Base-by-base conservation (phyloP, 2,797 vertebrate species). In the Cyclopterus lumpus region DNA sequence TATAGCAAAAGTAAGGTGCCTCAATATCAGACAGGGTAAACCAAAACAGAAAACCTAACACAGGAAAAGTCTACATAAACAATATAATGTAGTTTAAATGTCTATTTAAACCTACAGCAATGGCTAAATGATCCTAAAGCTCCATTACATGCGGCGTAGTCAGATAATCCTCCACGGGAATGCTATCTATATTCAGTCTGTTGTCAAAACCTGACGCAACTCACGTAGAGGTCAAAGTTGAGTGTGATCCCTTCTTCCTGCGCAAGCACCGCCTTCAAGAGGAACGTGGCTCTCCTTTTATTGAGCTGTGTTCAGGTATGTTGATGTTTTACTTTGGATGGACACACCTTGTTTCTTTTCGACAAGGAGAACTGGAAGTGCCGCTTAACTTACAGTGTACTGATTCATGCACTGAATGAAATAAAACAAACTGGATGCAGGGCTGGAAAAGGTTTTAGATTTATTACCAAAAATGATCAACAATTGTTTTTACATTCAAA, bases 341-440 rank as follows among this genome's bases (percentile, higher is more conserved):
- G 68, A 64, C 88, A 84, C 91, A 58, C 91, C 90, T 69, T 78
- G 59, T 36, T n/a, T 65, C 18, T 40, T 26, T 34, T 62, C n/a
- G 38, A 80, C 84, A 60, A 1, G 75, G 73, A 73, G 51, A 92
- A 89, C 86, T 77, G 69, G 86, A 90, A 86, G 71, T 60, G 40
- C 71, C 59, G 72, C 77, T 57, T 11, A 12, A 16, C 10, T n/a
- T 26, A 16, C 2, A 61, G 14, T 1, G 5, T 4, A 38, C 11
- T 8, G 15, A 55, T 5, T 55, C 28, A 60, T 16, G 18, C 5
- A 46, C 36, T 28, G 18, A 62, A 9, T 3, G 6, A 57, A 82
- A 82, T 15, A 18, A 77, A 65, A 60, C 8, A 46, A 44, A 63
- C 6, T 2, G 38, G 8, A 67, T 7, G 5, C n/a, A 57, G 8